phyloP scores from a whole-genome alignment of 2,888 invertebrate genomes.

The Ectemnius lituratus region DNA sequence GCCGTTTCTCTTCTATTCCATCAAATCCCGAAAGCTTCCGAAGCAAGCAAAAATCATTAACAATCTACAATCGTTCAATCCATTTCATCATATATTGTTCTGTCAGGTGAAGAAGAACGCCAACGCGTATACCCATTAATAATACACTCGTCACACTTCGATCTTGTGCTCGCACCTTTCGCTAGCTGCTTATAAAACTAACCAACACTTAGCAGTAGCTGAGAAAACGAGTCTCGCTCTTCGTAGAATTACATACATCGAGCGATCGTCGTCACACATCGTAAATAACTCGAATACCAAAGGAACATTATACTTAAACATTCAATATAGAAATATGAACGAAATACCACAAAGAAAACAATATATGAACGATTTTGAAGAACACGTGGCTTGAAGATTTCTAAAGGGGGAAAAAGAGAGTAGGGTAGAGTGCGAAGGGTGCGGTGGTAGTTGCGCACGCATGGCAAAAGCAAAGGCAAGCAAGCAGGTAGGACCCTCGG shows the following conservation, averaged over 20 bases:
- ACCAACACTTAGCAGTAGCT: slow-evolving; percentile 8
- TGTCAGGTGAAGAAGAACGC: slow-evolving; percentile 53
- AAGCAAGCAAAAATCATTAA: background rate
- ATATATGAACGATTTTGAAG: no score
- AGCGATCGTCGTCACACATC: background rate
- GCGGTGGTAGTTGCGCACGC: slow-evolving; percentile 14
- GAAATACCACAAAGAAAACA: no score
- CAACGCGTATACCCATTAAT: slow-evolving; percentile 46
- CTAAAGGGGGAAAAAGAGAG: slow-evolving; percentile 23
- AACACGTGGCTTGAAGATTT: slow-evolving; percentile 4
- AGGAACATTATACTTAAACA: no score
- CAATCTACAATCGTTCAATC: slow-evolving; percentile 46
- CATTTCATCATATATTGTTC: no score
- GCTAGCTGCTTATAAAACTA: slow-evolving; percentile 56
- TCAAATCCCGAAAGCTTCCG: no score
- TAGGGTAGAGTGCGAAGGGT: background rate
- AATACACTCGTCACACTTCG: slow-evolving; percentile 16
- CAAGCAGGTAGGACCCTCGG: slow-evolving; percentile 38
- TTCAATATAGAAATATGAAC: no score
- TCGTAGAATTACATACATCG: background rate
- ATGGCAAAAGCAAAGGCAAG: no score
- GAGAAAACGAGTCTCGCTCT: background rate
- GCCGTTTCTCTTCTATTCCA: no score
- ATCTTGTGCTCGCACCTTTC: slow-evolving; percentile 55
- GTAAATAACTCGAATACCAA: no score